A percentile compares a stretch with the other conserved stretches of the same genome.
phyloP scores from a whole-genome alignment of 2,797 vertebrate species.

The Malacoraja senta region DNA sequence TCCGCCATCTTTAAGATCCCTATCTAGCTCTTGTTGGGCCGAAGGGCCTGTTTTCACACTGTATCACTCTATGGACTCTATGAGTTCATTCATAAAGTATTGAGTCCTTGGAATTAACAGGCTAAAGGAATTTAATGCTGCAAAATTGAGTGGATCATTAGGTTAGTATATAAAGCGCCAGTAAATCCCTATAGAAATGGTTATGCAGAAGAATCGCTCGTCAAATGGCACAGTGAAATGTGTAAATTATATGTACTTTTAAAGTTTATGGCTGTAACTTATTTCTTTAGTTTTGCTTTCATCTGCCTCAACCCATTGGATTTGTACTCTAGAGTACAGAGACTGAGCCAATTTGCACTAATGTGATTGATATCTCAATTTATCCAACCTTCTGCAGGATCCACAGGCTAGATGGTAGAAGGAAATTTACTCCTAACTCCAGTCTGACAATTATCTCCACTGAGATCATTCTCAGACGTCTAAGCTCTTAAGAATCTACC shows the following conservation, averaged over 20 bases:
- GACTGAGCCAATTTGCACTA: background rate
- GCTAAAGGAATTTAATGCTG: background rate
- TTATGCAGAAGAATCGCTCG: background rate
- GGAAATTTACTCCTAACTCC: background rate
- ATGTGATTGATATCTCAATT: background rate
- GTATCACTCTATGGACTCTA: background rate
- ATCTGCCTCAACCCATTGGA: background rate
- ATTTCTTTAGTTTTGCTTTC: background rate
- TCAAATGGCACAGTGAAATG: background rate
- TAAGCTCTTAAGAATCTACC: background rate
- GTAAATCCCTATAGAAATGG: background rate
- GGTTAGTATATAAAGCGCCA: background rate
- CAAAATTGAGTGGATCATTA: background rate
- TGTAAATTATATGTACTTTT: background rate
- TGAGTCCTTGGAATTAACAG: background rate
- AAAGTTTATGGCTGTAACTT: background rate
- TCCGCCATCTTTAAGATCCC: no score
- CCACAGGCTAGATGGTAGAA: background rate
- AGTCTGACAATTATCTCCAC: background rate
- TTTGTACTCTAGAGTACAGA: background rate
- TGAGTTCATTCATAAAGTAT: background rate
- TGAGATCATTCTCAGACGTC: background rate
- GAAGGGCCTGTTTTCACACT: no score
- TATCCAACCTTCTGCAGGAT: background rate
- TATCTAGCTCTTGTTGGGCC: no score